These are phyloP conservation scores for Dermatemys mawii DNA, from an alignment of 2,113 vertebrate species.

Conservation along the genomic window DNA sequence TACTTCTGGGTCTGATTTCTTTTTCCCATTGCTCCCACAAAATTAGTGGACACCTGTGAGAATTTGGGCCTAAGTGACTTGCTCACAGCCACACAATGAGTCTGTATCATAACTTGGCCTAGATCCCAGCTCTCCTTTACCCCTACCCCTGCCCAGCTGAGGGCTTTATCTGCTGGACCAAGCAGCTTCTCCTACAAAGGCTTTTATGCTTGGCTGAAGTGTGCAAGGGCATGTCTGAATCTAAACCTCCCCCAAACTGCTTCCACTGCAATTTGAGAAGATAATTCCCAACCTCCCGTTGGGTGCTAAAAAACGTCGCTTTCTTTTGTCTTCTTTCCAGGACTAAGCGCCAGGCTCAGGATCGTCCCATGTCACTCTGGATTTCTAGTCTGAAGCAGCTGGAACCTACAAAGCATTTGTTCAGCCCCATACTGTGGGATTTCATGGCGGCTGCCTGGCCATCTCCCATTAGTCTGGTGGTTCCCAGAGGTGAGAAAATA, in stretches of 20 bases:
- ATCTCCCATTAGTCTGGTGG: constrained; percentile 91
- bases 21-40: fast-evolving
- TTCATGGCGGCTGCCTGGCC: constrained; percentile 93
- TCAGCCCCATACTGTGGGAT: constrained; percentile 87
- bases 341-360: constrained; percentile 88
- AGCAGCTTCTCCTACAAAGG: neutral
- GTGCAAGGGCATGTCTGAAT: neutral
- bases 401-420: constrained; percentile 85
- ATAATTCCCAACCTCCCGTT: neutral
- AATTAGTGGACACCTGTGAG: neutral
- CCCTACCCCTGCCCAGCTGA: neutral
- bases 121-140: neutral
- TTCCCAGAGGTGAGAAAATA: constrained; percentile 84
- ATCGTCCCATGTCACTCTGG: constrained; percentile 92
- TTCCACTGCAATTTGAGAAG: neutral
- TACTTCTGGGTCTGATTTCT: neutral
- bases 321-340: constrained; percentile 61
- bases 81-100: fast-evolving
- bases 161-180: neutral
- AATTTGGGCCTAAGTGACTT: neutral
- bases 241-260: neutral
- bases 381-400: constrained; percentile 88
- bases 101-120: neutral
- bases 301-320: neutral
- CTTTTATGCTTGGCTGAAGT: neutral